Evolutionary conservation across 2,797 vertebrate genomes (phyloP).

Genomic region (Melanotaenia nigrans): DNA sequence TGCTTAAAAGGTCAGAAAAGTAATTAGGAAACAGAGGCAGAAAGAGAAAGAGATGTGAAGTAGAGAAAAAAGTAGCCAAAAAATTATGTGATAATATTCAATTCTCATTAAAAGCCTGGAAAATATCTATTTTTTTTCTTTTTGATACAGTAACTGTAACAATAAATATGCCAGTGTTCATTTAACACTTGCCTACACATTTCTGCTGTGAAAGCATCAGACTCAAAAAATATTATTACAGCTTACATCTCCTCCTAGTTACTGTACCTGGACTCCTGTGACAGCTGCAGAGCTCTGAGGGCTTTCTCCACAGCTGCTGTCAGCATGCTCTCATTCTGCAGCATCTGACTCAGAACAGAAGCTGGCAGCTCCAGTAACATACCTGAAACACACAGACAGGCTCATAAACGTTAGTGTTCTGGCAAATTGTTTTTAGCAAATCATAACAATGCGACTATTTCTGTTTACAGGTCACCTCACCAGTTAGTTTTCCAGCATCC

Average conservation of each 20-base stretch:
- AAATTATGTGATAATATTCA: too few species aligned
- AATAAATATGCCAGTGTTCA: not conserved
- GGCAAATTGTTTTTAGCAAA: not conserved
- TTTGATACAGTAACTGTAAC: not conserved
- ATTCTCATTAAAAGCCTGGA: too few species aligned
- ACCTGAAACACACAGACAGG: slow-evolving; percentile 65
- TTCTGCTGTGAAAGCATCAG: not conserved
- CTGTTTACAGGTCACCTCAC: slow-evolving; percentile 51
- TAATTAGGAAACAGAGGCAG: not conserved
- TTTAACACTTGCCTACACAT: not conserved
- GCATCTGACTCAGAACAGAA: slow-evolving; percentile 78
- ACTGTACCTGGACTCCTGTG: slow-evolving; percentile 66
- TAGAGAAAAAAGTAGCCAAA: too few species aligned
- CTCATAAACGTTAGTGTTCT: not conserved
- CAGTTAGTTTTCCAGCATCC: slow-evolving; percentile 83
- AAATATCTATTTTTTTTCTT: too few species aligned
- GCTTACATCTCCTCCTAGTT: not conserved
- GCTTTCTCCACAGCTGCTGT: slow-evolving; percentile 81
- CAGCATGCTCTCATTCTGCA: slow-evolving; percentile 80
- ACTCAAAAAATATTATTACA: not conserved
- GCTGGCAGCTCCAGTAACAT: slow-evolving; percentile 85
- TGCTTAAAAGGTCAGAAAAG: too few species aligned
- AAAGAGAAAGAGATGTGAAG: too few species aligned
- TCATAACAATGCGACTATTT: not conserved
- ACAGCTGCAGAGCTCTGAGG: slow-evolving; percentile 71